Percentiles rank a stretch among this genome's conserved stretches.
phyloP scores from a whole-genome alignment of 2,888 invertebrate species.

The Coelogynopora nodosa region DNA sequence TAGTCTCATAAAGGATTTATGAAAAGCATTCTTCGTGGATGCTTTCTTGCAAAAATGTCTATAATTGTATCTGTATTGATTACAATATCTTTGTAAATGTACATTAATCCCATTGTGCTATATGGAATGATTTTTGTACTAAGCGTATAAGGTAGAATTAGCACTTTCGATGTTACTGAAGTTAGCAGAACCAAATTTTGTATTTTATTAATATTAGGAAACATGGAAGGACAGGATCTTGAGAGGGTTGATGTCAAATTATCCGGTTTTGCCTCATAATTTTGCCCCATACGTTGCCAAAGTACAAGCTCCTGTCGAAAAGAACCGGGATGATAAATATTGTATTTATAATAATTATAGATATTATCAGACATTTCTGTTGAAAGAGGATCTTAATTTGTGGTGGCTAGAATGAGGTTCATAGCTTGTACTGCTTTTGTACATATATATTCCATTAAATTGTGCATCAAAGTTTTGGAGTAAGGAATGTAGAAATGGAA shows the following conservation, averaged over 20 bases:
- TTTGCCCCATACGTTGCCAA: neutral
- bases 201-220: too few relatives aligned
- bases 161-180: too few relatives aligned
- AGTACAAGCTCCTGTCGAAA: neutral
- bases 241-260: neutral
- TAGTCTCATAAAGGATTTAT: too few relatives aligned
- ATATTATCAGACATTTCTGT: neutral
- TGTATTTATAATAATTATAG: neutral
- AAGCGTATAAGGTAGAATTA: too few relatives aligned
- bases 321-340: neutral
- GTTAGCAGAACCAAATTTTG: too few relatives aligned
- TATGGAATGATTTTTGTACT: too few relatives aligned
- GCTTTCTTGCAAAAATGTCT: too few relatives aligned
- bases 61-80: too few relatives aligned
- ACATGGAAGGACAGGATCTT: neutral
- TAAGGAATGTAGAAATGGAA: neutral
- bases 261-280: neutral
- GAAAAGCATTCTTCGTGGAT: too few relatives aligned
- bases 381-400: neutral
- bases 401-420: neutral
- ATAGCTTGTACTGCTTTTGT: neutral
- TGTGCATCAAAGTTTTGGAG: neutral
- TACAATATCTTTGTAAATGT: too few relatives aligned
- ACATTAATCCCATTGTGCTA: too few relatives aligned
- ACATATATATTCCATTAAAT: neutral